A percentile compares a stretch with the other conserved stretches of the same genome.
Evolutionary conservation across 2,888 invertebrate species (phyloP).

Genomic region (Tuta absoluta): DNA sequence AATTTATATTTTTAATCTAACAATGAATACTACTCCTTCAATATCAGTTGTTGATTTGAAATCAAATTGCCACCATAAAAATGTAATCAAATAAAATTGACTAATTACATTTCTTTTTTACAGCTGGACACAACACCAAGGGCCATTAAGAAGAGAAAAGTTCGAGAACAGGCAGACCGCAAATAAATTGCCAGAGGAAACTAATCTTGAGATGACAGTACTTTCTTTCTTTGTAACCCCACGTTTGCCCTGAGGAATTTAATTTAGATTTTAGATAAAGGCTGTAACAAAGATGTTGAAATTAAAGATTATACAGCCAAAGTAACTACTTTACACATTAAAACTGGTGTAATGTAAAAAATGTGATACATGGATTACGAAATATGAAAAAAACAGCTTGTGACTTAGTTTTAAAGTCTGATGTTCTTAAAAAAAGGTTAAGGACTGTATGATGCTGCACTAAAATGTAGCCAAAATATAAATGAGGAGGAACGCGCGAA

Average conservation of each 20-base stretch:
- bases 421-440: too few species aligned
- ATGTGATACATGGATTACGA: neutral
- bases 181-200: slow-evolving; percentile 29
- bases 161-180: slow-evolving; percentile 23
- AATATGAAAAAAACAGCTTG: neutral
- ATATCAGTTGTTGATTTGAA: neutral
- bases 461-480: neutral
- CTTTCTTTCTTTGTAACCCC: slow-evolving; percentile 31
- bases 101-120: slow-evolving; percentile 23
- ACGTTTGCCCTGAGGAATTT: slow-evolving; percentile 24
- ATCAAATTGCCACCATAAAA: neutral
- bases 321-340: slow-evolving; percentile 15
- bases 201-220: slow-evolving; percentile 26
- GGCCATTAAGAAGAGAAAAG: slow-evolving; percentile 29
- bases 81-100: neutral
- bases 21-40: neutral
- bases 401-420: too few species aligned
- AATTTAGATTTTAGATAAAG: slow-evolving; percentile 35
- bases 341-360: neutral
- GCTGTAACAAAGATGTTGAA: slow-evolving; percentile 15
- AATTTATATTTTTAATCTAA: too few species aligned
- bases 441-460: too few species aligned
- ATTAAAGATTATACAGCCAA: slow-evolving; percentile 8
- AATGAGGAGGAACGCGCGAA: neutral
- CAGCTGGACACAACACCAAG: slow-evolving; percentile 31